phyloP scores from a whole-genome alignment of 2,113 vertebrate genomes.

The Muscicapa adusta region DNA sequence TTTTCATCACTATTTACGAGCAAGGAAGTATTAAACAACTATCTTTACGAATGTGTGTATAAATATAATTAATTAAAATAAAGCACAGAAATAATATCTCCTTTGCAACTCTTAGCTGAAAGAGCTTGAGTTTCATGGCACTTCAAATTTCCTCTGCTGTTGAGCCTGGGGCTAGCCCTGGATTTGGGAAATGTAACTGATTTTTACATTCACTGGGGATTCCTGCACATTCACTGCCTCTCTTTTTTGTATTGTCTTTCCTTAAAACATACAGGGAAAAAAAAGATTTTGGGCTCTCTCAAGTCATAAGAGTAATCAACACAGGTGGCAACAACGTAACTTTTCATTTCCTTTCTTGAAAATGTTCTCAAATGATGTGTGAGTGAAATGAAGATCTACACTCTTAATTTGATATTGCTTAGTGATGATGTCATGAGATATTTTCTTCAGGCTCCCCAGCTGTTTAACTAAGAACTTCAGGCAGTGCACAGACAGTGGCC shows the following conservation, averaged over 20 bases:
- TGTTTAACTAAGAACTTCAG: neutral
- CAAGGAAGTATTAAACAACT: neutral
- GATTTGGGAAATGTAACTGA: neutral
- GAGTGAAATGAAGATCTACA: constrained; percentile 41
- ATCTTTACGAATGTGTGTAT: neutral
- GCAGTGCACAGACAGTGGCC: constrained; percentile 27
- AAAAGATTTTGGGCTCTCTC: neutral
- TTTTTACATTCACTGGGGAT: neutral
- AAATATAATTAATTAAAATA: neutral
- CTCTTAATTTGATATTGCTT: neutral
- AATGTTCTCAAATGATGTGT: constrained; percentile 23
- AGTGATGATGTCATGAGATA: constrained; percentile 34
- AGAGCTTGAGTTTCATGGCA: neutral
- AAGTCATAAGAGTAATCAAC: constrained; percentile 33
- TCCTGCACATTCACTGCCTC: neutral
- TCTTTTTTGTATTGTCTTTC: neutral
- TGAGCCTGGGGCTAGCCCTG: neutral
- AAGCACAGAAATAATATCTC: neutral
- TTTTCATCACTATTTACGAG: neutral
- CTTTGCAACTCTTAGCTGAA: neutral
- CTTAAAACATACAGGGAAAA: neutral
- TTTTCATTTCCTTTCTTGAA: constrained; percentile 65
- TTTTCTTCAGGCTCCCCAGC: constrained; percentile 14
- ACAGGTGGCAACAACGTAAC: constrained; percentile 49
- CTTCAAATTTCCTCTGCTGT: neutral